These are phyloP conservation scores for Hippoglossus hippoglossus DNA, from an alignment of 2,797 vertebrate species.

Conservation along the genomic window DNA sequence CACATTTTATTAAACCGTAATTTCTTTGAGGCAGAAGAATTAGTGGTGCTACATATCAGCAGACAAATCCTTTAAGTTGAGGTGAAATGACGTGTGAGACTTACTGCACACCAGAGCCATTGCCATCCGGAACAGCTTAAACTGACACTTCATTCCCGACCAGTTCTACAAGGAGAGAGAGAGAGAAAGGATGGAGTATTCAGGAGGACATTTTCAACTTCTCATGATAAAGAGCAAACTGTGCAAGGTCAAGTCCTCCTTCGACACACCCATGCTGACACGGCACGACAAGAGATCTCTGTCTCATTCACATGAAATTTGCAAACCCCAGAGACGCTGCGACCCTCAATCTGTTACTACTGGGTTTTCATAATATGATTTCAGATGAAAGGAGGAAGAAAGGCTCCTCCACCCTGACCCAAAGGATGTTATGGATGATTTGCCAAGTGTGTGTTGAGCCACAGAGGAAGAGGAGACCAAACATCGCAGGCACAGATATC, in stretches of 20 bases:
- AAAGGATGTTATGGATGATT: slow-evolving; percentile 31
- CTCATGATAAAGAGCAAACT: slow-evolving; percentile 27
- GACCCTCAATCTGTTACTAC: slow-evolving; percentile 42
- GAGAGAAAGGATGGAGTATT: slow-evolving; percentile 17
- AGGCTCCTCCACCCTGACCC: slow-evolving; percentile 34
- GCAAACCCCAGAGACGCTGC: slow-evolving; percentile 43
- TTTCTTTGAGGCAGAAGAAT: too few relatives aligned
- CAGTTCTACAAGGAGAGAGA: slow-evolving; percentile 88
- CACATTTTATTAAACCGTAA: too few relatives aligned
- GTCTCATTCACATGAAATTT: slow-evolving; percentile 55
- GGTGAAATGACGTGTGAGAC: slow-evolving; percentile 68
- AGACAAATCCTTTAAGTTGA: not conserved
- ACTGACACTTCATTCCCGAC: slow-evolving; percentile 99
- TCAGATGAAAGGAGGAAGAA: slow-evolving; percentile 33
- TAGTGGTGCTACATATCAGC: not conserved
- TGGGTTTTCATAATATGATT: slow-evolving; percentile 63
- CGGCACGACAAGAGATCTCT: slow-evolving; percentile 38
- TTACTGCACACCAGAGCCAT: slow-evolving; percentile 98
- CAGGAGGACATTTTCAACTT: slow-evolving; percentile 30
- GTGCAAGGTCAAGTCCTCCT: slow-evolving; percentile 28
- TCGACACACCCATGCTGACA: slow-evolving; percentile 28
- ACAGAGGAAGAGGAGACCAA: slow-evolving; percentile 5
- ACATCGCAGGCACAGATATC: slow-evolving; percentile 26
- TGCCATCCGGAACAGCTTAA: slow-evolving; percentile 97
- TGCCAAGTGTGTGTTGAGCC: slow-evolving; percentile 23